phyloP scores from a whole-genome alignment of 2,797 vertebrate genomes.

The Muraenolepis orangiensis region DNA sequence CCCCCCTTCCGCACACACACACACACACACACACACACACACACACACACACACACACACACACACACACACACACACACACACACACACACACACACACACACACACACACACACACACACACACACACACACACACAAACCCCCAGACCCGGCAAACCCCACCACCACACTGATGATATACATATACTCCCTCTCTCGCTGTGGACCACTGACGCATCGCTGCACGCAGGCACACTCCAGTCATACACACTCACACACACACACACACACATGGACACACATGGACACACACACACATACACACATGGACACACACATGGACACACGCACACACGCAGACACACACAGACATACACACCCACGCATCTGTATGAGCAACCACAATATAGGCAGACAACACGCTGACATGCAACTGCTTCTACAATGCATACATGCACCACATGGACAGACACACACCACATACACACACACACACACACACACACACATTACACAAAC shows the following conservation, averaged over 20 bases:
- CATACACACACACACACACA: conserved; percentile 1
- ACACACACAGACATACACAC: conserved; percentile 17
- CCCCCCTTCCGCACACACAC: conserved; percentile 28
- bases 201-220: conserved; percentile 37
- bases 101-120: conserved; percentile 35
- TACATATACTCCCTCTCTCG: conserved; percentile 36
- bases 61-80: conserved; percentile 35
- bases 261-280: conserved; percentile 40
- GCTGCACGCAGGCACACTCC: conserved; percentile 42
- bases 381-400: background rate
- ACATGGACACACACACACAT: conserved; percentile 38
- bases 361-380: conserved; percentile 5
- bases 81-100: conserved; percentile 31
- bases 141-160: conserved; percentile 20
- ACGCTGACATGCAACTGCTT: background rate
- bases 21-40: conserved; percentile 43
- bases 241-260: conserved; percentile 28
- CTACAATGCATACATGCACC: background rate
- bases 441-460: background rate
- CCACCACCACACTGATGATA: conserved; percentile 57
- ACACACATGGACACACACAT: conserved; percentile 18
- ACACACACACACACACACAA: conserved; percentile 30
- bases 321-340: conserved; percentile 41
- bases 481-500: conserved; percentile 21
- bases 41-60: conserved; percentile 9